phyloP scores from a whole-genome alignment of 2,888 invertebrate genomes.

The Dendrolimus houi region DNA sequence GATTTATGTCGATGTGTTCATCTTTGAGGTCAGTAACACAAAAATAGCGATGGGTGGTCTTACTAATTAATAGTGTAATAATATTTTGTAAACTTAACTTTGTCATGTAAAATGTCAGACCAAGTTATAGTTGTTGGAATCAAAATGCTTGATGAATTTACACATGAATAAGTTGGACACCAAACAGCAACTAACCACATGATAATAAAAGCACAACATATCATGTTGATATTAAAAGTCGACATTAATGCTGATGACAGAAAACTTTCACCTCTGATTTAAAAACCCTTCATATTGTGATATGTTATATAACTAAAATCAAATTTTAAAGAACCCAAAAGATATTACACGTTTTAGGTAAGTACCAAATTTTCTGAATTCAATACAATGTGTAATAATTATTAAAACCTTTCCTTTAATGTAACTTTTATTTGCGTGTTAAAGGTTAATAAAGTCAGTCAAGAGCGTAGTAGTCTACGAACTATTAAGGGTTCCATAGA shows the following conservation, averaged over 20 bases:
- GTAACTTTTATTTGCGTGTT: too few species aligned
- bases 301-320: too few species aligned
- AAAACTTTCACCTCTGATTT: not conserved
- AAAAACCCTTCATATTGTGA: too few species aligned
- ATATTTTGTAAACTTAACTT: not conserved
- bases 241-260: not conserved
- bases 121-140: not conserved
- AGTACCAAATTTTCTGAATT: too few species aligned
- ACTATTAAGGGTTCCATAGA: too few species aligned
- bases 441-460: too few species aligned
- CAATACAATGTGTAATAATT: too few species aligned
- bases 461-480: too few species aligned
- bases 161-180: not conserved
- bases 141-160: not conserved
- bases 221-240: not conserved
- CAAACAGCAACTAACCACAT: not conserved
- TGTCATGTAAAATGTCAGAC: not conserved
- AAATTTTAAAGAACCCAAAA: too few species aligned
- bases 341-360: too few species aligned
- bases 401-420: too few species aligned
- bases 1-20: not conserved
- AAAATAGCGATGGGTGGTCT: not conserved
- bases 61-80: not conserved
- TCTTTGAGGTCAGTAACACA: not conserved
- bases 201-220: not conserved